Evolutionary conservation across 2,797 vertebrate species (phyloP).

Genomic region (Gephyroberyx darwinii): DNA sequence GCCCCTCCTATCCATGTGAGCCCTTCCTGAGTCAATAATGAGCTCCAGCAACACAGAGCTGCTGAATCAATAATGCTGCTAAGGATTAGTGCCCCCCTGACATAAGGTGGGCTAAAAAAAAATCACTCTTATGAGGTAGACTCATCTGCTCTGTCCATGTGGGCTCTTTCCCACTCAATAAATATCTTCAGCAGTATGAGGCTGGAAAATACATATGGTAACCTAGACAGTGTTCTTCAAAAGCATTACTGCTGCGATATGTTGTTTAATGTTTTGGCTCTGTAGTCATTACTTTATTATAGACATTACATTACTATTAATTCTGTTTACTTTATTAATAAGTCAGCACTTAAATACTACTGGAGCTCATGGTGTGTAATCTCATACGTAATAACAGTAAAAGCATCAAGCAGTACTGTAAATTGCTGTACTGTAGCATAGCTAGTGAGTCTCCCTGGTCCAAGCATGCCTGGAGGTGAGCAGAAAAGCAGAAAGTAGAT

Average conservation of each 20-base stretch:
- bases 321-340: conserved; percentile 8
- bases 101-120: conserved; percentile 41
- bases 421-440: background rate
- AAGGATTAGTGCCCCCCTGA: conserved; percentile 57
- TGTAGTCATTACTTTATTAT: conserved; percentile 9
- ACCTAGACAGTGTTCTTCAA: background rate
- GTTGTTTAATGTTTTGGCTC: conserved; percentile 18
- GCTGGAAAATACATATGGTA: conserved; percentile 12
- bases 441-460: conserved; percentile 4
- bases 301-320: no score
- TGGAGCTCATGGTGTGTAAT: conserved; percentile 14
- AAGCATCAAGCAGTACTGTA: background rate
- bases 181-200: conserved; percentile 13
- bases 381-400: background rate
- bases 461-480: conserved; percentile 17
- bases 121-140: conserved; percentile 34
- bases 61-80: conserved; percentile 58
- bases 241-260: conserved; percentile 11
- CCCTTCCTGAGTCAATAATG: conserved; percentile 65
- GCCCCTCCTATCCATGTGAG: conserved; percentile 44
- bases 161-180: conserved; percentile 36
- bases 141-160: conserved; percentile 24
- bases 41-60: conserved; percentile 41
- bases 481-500: conserved; percentile 21
- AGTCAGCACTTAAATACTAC: background rate